phyloP scores from a whole-genome alignment of 2,888 invertebrate genomes.

The Spisula subtruncata region DNA sequence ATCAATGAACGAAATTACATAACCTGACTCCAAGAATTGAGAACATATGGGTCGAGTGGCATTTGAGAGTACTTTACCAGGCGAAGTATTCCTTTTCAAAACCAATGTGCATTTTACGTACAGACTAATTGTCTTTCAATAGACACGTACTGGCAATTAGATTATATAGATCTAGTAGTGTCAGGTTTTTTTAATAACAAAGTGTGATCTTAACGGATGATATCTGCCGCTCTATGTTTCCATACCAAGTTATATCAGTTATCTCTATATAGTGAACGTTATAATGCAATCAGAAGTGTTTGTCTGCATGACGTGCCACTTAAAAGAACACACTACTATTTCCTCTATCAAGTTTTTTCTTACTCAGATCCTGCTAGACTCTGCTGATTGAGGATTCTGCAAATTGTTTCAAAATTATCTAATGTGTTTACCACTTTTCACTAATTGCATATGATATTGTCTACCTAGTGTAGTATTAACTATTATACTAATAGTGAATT shows the following conservation, averaged over 20 bases:
- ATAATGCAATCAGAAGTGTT: neutral
- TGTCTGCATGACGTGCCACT: neutral
- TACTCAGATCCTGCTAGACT: neutral
- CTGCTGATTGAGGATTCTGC: slow-evolving; percentile 1
- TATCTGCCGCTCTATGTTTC: too few species aligned
- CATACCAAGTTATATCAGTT: neutral
- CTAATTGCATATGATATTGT: slow-evolving; percentile 6
- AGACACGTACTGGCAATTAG: too few species aligned
- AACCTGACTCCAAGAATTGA: too few species aligned
- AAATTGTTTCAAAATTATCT: neutral
- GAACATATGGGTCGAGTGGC: too few species aligned
- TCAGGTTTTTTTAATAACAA: too few species aligned
- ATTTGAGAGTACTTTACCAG: too few species aligned
- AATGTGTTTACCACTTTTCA: neutral
- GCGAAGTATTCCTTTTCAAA: too few species aligned
- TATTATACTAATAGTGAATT: neutral
- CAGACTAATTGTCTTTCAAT: too few species aligned
- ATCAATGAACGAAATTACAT: too few species aligned
- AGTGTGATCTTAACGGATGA: too few species aligned
- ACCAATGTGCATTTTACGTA: too few species aligned
- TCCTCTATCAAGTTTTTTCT: neutral
- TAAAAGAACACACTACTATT: neutral
- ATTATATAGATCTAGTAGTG: too few species aligned
- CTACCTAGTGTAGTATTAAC: slow-evolving; percentile 1
- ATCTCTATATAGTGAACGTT: neutral